Evolutionary conservation across 2,113 vertebrate species (phyloP).

Genomic region (Bubalus kerabau): DNA sequence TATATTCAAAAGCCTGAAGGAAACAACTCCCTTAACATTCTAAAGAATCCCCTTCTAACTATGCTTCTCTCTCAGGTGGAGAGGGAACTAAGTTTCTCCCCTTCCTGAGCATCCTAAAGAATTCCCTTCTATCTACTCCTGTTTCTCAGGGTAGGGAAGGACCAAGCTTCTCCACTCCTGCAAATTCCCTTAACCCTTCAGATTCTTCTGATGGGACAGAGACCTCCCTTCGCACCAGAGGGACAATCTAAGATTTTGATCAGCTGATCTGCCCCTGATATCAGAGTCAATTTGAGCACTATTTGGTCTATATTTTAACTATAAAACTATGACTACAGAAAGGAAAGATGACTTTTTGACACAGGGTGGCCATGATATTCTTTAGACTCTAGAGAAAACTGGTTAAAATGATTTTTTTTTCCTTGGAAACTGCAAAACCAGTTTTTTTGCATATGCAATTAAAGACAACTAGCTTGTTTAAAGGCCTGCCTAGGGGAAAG

Average conservation of each 20-base stretch:
- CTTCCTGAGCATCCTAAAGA: background rate
- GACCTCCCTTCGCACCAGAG: background rate
- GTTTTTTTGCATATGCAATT: background rate
- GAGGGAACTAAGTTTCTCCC: background rate
- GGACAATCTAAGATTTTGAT: background rate
- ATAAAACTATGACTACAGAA: background rate
- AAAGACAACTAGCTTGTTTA: background rate
- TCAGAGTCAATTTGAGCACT: background rate
- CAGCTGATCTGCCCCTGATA: background rate
- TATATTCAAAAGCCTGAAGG: background rate
- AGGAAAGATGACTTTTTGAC: background rate
- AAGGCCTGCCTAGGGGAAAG: background rate
- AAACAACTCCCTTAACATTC: background rate
- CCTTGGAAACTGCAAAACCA: background rate
- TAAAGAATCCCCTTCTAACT: background rate
- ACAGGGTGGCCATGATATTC: background rate
- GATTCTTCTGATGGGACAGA: background rate
- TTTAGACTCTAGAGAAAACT: background rate
- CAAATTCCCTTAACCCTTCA: background rate
- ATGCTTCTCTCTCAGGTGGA: background rate
- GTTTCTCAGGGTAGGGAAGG: background rate
- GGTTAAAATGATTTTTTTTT: background rate
- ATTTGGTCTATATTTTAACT: background rate
- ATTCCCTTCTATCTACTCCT: background rate
- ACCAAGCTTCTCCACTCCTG: background rate